Evolutionary conservation across 92 coral and sea anemone species (phyloP), one percentile per base, ranked within the genome.

Genomic region (Porites lobata): DNA sequence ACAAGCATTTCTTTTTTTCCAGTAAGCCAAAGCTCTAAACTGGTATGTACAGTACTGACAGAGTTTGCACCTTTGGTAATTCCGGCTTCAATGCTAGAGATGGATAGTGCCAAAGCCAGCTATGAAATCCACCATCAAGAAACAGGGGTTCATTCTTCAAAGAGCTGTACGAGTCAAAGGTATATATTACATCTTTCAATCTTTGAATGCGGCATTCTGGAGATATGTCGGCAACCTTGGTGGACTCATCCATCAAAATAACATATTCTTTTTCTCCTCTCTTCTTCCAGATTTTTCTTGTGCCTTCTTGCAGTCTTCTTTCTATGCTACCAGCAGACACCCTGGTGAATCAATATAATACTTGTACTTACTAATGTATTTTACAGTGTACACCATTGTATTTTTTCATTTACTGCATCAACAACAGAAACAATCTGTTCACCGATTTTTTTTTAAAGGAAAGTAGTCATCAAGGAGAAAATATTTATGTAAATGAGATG

Each of bases 81-180:
- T 91, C 95, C 53, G 99, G 91, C 66, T 91, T 95, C 13, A 96
- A 80, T 10, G 98, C 96, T 51, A 96, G 76, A 12, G 99, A 96
- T 18, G 99, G 99, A 81, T 96, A 96, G 67, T 96, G 99, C 99
- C 99, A 96, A 56, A 95, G 80, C 99, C 99, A 96, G 59, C 95
- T 90, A 76, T 96, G 96, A 69, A 95, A 96, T 69, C 99, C 99
- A 58, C 99, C 99, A 88, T 96, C 99, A 78, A 96, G 96, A 73
- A 96, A 76, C 68, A 95, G 64, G 0, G 98, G 98, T 79, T 96
- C 99, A 21, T 87, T 86, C 71, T 72, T 88, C 10, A 96, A 79
- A n/a, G 87, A 66, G 83, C 96, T 91, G 82, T 90, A 84, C 1
- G 99, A 82, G 75, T 96, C 99, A 79, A 86, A 92, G 50, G 89